These are phyloP conservation scores for Clivina fossor DNA, from an alignment of 2,888 invertebrate species.

Conservation along the genomic window DNA sequence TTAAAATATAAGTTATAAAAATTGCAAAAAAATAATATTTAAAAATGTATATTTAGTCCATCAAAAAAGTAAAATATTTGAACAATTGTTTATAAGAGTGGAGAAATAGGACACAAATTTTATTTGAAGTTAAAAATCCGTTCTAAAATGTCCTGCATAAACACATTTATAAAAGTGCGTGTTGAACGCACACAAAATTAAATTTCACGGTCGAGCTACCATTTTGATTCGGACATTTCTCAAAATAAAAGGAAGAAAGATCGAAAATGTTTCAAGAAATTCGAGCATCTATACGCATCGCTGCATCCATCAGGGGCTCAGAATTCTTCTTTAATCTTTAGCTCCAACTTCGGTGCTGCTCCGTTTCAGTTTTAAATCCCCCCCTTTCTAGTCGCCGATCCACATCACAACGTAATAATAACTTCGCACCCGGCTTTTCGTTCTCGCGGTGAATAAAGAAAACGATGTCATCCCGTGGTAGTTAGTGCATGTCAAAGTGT, in stretches of 20 bases:
- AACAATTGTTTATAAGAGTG: no score
- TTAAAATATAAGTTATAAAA: no score
- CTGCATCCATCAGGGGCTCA: constrained; percentile 32
- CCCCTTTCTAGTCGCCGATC: constrained; percentile 5
- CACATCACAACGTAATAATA: constrained; percentile 20
- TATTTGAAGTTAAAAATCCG: no score
- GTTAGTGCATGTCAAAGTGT: constrained; percentile 25
- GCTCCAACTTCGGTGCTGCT: constrained; percentile 12
- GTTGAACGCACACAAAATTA: constrained; percentile 31
- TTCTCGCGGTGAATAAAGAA: constrained; percentile 8
- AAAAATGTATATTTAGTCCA: no score
- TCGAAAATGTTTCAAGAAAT: constrained; percentile 31
- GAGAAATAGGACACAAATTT: no score
- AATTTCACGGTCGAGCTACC: constrained; percentile 28
- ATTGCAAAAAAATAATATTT: no score
- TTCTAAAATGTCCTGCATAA: no score
- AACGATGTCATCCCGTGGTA: constrained; percentile 14
- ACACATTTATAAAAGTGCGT: no score
- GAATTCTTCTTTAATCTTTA: no score
- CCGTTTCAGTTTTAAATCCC: constrained; percentile 8
- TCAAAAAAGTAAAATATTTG: no score
- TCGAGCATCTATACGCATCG: constrained; percentile 22
- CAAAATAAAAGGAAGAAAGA: no score
- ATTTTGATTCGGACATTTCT: constrained; percentile 30
- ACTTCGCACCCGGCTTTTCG: constrained; percentile 25